A percentile compares a stretch with the other conserved stretches of the same genome.
These are phyloP conservation scores for Oryzias sinensis DNA, from an alignment of 2,797 vertebrate species.

Conservation along the genomic window DNA sequence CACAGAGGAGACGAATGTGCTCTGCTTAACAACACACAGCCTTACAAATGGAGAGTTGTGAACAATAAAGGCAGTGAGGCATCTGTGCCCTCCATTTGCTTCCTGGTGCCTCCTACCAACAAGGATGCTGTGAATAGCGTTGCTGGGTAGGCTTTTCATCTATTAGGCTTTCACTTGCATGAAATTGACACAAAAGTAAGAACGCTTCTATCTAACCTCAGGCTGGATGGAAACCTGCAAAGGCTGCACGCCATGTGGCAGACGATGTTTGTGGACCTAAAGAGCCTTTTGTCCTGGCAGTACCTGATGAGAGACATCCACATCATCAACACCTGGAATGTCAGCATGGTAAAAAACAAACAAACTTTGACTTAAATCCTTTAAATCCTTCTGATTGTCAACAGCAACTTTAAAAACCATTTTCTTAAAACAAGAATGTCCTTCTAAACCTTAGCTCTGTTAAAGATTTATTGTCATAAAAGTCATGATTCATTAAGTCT, in stretches of 20 bases:
- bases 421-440: no score
- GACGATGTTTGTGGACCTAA: constrained; percentile 85
- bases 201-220: constrained; percentile 40
- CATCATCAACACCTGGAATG: constrained; percentile 89
- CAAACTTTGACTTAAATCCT: no score
- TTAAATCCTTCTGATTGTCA: no score
- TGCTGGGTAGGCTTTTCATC: constrained; percentile 73
- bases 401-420: no score
- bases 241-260: constrained; percentile 83
- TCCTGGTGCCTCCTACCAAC: constrained; percentile 88
- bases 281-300: constrained; percentile 89
- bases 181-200: no score
- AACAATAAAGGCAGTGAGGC: constrained; percentile 80
- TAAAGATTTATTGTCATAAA: no score
- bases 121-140: constrained; percentile 85
- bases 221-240: constrained; percentile 85
- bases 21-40: constrained; percentile 85
- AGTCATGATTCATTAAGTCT: no score
- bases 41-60: constrained; percentile 86
- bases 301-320: constrained; percentile 86
- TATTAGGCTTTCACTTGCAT: no score
- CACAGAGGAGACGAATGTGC: constrained; percentile 86
- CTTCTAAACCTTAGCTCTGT: no score
- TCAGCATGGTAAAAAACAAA: constrained; percentile 78
- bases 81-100: constrained; percentile 87